Evolutionary conservation across 2,888 invertebrate genomes (phyloP).

Genomic region (Epistrophe grossulariae): DNA sequence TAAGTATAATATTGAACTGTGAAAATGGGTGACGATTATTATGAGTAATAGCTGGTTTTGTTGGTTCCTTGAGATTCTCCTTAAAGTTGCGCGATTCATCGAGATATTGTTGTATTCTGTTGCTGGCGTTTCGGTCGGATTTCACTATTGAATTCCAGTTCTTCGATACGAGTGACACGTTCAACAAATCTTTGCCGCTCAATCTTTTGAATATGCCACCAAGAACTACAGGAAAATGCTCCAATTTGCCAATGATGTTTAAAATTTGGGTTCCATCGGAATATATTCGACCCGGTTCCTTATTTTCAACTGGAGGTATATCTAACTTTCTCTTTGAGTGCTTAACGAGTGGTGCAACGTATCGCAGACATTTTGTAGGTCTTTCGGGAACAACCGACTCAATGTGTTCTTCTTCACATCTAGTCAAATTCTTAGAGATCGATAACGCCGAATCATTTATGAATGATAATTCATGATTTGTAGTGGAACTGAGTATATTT

Average conservation of each 20-base stretch:
- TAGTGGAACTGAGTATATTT: constrained; percentile 22
- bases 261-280: constrained; percentile 49
- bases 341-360: constrained; percentile 30
- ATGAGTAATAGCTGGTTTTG: constrained; percentile 5
- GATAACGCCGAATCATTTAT: constrained; percentile 17
- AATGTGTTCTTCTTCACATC: not conserved
- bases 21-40: constrained; percentile 54
- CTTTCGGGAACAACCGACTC: constrained; percentile 43
- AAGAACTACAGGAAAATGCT: constrained; percentile 40
- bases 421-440: constrained; percentile 27
- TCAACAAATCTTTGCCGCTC: constrained; percentile 45
- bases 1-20: constrained; percentile 38
- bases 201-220: constrained; percentile 52
- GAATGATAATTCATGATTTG: constrained; percentile 5
- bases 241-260: constrained; percentile 56
- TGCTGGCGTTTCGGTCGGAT: constrained; percentile 51
- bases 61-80: constrained; percentile 48
- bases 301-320: constrained; percentile 37
- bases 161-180: constrained; percentile 55
- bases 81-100: constrained; percentile 60
- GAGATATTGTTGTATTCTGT: constrained; percentile 53
- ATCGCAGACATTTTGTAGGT: constrained; percentile 44
- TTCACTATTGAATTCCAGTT: constrained; percentile 58
- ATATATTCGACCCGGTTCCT: constrained; percentile 6
- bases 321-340: constrained; percentile 61